phyloP scores from a whole-genome alignment of 2,113 vertebrate species.

The Scomber japonicus region DNA sequence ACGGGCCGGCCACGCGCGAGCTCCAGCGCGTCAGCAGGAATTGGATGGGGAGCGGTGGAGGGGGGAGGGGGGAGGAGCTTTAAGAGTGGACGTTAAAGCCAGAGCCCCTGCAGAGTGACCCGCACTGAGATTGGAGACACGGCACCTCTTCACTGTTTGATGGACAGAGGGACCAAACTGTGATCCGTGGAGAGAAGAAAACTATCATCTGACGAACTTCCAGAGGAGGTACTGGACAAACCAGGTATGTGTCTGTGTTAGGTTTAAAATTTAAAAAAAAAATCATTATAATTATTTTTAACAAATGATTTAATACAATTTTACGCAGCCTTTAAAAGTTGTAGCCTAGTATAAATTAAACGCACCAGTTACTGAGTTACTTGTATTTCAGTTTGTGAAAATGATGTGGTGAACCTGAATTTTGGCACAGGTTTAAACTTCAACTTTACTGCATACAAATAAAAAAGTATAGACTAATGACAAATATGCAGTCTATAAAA shows the following conservation, averaged over 20 bases:
- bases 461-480: neutral
- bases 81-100: slow-evolving; percentile 72
- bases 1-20: slow-evolving; percentile 85
- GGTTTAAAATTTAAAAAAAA: too few relatives aligned
- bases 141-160: slow-evolving; percentile 1
- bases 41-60: slow-evolving; percentile 63
- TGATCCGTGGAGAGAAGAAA: slow-evolving; percentile 23
- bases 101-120: slow-evolving; percentile 61
- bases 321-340: neutral
- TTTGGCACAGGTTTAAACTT: neutral
- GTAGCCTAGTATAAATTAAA: neutral
- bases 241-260: slow-evolving; percentile 42
- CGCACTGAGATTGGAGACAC: slow-evolving; percentile 49
- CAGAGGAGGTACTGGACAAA: slow-evolving; percentile 19
- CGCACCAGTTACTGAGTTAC: neutral
- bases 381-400: too few relatives aligned
- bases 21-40: slow-evolving; percentile 41
- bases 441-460: neutral
- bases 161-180: slow-evolving; percentile 25
- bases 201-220: slow-evolving; percentile 26
- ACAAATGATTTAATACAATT: too few relatives aligned
- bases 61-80: slow-evolving; percentile 62
- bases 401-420: too few relatives aligned
- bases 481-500: neutral
- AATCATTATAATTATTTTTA: too few relatives aligned